Evolutionary conservation across 2,113 vertebrate species (phyloP).

Genomic region (Melanostigma gelatinosum): DNA sequence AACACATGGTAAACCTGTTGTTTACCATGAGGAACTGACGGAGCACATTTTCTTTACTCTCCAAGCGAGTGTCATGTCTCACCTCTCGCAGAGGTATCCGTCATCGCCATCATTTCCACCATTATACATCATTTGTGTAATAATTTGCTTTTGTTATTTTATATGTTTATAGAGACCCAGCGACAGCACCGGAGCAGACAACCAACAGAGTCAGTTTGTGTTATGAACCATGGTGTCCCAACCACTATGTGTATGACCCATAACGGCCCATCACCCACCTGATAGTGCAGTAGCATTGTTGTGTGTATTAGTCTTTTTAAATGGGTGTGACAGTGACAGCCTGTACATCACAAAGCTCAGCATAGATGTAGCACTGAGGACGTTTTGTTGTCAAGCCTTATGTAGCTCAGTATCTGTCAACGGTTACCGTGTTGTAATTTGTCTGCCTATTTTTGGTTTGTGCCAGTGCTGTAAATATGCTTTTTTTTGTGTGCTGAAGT

Average conservation of each 20-base stretch:
- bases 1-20: conserved; percentile 76
- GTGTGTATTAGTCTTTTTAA: conserved; percentile 78
- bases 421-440: conserved; percentile 83
- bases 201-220: conserved; percentile 86
- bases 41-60: conserved; percentile 74
- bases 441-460: conserved; percentile 82
- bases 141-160: conserved; percentile 80
- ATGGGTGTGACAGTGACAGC: conserved; percentile 79
- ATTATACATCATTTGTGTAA: conserved; percentile 73
- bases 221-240: conserved; percentile 87
- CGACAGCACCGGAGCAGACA: conserved; percentile 82
- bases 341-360: conserved; percentile 82
- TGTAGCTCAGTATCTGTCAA: conserved; percentile 82
- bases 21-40: conserved; percentile 79
- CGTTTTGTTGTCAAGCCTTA: conserved; percentile 83
- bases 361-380: conserved; percentile 84
- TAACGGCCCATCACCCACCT: conserved; percentile 82
- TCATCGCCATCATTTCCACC: conserved; percentile 72
- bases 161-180: conserved; percentile 83
- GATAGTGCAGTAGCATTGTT: conserved; percentile 78
- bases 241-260: conserved; percentile 87
- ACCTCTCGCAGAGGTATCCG: conserved; percentile 55
- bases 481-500: conserved; percentile 77
- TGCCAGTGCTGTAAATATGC: conserved; percentile 83
- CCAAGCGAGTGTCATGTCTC: conserved; percentile 54